Evolutionary conservation across 2,113 vertebrate genomes (phyloP), one percentile per base, ranked within the genome.

Genomic region (Sclerurus mexicanus): DNA sequence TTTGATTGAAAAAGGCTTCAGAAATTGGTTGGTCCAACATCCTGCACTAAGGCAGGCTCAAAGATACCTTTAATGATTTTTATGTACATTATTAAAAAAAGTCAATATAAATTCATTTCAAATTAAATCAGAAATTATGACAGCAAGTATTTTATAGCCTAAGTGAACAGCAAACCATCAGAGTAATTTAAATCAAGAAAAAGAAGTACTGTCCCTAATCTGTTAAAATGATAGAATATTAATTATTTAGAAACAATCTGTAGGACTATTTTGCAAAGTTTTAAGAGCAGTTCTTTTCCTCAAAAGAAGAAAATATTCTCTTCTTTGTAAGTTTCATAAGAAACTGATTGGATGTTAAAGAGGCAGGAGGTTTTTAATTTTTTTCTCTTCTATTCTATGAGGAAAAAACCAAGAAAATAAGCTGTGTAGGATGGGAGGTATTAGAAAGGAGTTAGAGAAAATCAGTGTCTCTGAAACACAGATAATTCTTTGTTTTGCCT

Each of bases 41-140:
- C 35, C 42, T 40, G 4, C 11, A 47, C 31, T 58, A 20, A 64
- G 31, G 14, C 25, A 77, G 16, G 23, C 23, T 71, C 30, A 62
- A 66, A 93, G 63, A 71, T 30, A 35, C 10, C 19, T 78, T 6
- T 16, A 71, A 89, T 67, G 50, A 74, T 47, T 89, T 95, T 63
- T 3, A 44, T 52, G 18, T 33, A 37, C 64, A 63, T 44, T 89
- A 87, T n/a, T 44, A 27, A 67, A 91, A 77, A 59, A 74, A 59
- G 85, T 39, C 52, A 18, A 52, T 59, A 74, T 21, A 76, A 86
- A 83, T 71, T 3, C 3, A 55, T 80, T 92, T 62, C 6, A 74
- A 73, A 81, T 71, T 59, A 87, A 78, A 92, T 84, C 39, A 88
- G 50, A 84, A 84, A 87, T 87, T 89, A 89, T 81, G 68, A 55